Base-by-base conservation (phyloP, 2,113 vertebrate genomes). In the Galemys pyrenaicus region DNA sequence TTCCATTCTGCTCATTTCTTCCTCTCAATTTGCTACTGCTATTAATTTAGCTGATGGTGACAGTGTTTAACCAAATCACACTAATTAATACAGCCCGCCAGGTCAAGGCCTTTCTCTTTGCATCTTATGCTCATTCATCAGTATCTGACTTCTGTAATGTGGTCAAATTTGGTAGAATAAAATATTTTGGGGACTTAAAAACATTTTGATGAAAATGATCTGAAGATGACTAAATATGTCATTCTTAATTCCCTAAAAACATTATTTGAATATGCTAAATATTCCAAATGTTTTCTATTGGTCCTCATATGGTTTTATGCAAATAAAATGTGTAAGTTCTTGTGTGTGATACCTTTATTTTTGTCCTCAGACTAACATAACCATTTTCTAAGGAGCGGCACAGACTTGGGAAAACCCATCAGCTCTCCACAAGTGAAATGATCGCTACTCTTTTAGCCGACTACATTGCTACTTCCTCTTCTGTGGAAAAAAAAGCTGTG, bases 51-150 rank as follows among this genome's bases (percentile, higher is more conserved):
- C 80, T 82, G 81, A 91, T 54, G 73, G 82, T 85, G 93, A 75
- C 91, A 95, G 44, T 85, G 51, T 96, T 94, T 92, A 84, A 60
- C n/a, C 70, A 96, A 95, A 96, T 97, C 56, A 91, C 91, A 64
- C 81, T 85, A 95, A 96, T 97, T 96, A 97, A 92, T 88, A 94
- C 37, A 92, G 74, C 87, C 49, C 6, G 65, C 20, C 39, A 75
- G 58, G 51, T 56, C 37, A 71, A 58, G 28, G 51, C 28, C 82
- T 60, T 88, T 95, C 84, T 51, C 60, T 70, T 60, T 65, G 62
- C 20, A 88, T 95, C 68, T 91, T 68, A 91, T 84, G 56, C 81
- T 88, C 15, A 71, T 74, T 78, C 67, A 46, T 81, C 88, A 91
- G 62, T 54, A 74, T 28, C 56, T 70, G 20, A 35, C 46, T 81